These are phyloP conservation scores for Oncorhynchus nerka DNA, from an alignment of 2,113 vertebrate species.

Conservation along the genomic window DNA sequence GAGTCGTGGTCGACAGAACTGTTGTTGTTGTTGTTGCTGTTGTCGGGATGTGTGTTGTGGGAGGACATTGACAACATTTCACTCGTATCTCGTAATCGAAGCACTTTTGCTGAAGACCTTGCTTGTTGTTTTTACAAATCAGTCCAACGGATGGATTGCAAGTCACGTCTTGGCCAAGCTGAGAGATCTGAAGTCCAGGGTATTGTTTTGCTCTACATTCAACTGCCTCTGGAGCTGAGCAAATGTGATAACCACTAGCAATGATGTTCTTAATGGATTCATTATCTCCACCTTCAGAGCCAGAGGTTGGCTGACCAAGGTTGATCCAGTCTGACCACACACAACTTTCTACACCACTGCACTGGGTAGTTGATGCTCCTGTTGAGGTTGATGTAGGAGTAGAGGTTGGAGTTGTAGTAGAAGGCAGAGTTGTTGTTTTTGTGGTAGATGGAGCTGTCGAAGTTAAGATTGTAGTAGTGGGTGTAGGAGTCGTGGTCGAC, in stretches of 20 bases:
- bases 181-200: not conserved
- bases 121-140: conserved; percentile 59
- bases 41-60: not conserved
- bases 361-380: no score
- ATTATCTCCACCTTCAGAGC: conserved; percentile 28
- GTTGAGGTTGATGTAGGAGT: no score
- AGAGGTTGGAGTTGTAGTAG: no score
- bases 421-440: no score
- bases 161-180: conserved; percentile 46
- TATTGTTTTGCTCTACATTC: conserved; percentile 22
- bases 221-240: not conserved
- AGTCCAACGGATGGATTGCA: conserved; percentile 30
- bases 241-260: not conserved
- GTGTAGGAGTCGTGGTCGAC: no score
- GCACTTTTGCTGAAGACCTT: conserved; percentile 48
- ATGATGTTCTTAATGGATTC: conserved; percentile 25
- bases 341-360: no score
- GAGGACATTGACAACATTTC: conserved; percentile 23
- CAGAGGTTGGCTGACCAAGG: not conserved
- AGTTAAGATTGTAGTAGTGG: no score
- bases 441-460: no score
- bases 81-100: conserved; percentile 44
- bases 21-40: no score
- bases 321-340: no score
- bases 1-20: no score